Percentiles rank a stretch among this genome's conserved stretches.
Conservation (phyloP, 2,888 invertebrate species). For the Phortica magna region DNA sequence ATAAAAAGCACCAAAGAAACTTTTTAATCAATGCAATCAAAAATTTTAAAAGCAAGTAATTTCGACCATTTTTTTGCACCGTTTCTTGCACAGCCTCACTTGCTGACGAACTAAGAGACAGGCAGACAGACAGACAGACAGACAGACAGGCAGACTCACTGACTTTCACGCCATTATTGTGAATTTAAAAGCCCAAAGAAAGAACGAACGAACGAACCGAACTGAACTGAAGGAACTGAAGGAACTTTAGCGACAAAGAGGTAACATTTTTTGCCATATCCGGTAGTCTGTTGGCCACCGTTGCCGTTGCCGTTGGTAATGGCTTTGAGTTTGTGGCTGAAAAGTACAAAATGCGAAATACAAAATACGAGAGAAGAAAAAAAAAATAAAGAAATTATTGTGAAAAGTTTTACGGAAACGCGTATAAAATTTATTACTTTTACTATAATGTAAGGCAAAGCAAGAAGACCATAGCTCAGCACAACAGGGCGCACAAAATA, state of each 20-base stretch:
- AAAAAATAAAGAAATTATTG: conserved; percentile 1
- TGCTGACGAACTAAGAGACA: neutral
- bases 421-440: conserved; percentile 34
- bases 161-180: conserved; percentile 31
- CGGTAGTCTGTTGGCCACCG: neutral
- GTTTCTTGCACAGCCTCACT: neutral
- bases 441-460: conserved; percentile 12
- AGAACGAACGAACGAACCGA: neutral
- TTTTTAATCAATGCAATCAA: conserved; percentile 30
- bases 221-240: neutral
- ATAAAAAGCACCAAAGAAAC: conserved; percentile 24
- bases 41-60: neutral
- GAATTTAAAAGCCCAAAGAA: conserved; percentile 20
- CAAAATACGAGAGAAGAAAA: neutral
- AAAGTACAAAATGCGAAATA: neutral
- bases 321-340: neutral
- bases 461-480: neutral
- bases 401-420: conserved; percentile 27
- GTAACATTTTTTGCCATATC: neutral
- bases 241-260: conserved; percentile 22
- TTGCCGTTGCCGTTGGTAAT: conserved; percentile 3
- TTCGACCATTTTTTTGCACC: neutral
- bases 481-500: neutral
- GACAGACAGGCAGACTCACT: neutral
- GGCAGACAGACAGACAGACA: neutral